Base-by-base conservation (phyloP, 2,797 vertebrate species). In the Macroramphosus scolopax region DNA sequence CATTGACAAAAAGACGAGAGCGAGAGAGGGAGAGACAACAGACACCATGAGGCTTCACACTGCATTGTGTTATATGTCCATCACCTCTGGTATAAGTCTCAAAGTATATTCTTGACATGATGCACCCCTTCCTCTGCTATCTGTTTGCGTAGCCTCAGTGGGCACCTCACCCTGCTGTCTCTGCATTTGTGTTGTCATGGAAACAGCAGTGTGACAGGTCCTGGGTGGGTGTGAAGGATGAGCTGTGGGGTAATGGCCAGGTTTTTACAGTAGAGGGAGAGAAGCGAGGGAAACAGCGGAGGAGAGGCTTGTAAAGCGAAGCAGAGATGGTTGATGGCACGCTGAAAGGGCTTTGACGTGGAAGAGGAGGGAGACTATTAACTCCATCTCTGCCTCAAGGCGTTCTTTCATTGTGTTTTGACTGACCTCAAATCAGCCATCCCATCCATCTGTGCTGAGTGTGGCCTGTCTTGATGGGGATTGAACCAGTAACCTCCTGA, bases 191-290 rank as follows among this genome's bases (percentile, higher is more conserved):
- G 87, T 89, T 66, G 88, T 85, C 88, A 88, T 86, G 87, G 88
- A 79, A 90, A 90, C 88, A 84, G 78, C 51, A 60, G 64, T 78
- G 81, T 88, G 87, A 88, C 80, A 83, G 87, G 83, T 87, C 86
- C 75, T 82, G 68, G 82, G 87, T 89, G 78, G 83, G 82, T 75
- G 79, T 89, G 87, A 89, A 79, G 73, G 77, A 84, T 86, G 83
- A 86, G 82, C 76, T 72, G 72, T 77, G 79, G 84, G 83, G 82
- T 82, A 88, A 88, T 86, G 84, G 82, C 84, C 76, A 73, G 84
- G 81, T 72, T 88, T 81, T 80, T 73, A 77, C 70, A 81, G 77
- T 65, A 13, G 36, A 49, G 66, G 33, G 45, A 61, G 53, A 33
- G 47, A 17, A 30, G 10, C 15, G 14, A n/a, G 14, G 2, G 16